Base-by-base conservation (phyloP, 1,140 invertebrate species). In the Triops cancriformis region DNA sequence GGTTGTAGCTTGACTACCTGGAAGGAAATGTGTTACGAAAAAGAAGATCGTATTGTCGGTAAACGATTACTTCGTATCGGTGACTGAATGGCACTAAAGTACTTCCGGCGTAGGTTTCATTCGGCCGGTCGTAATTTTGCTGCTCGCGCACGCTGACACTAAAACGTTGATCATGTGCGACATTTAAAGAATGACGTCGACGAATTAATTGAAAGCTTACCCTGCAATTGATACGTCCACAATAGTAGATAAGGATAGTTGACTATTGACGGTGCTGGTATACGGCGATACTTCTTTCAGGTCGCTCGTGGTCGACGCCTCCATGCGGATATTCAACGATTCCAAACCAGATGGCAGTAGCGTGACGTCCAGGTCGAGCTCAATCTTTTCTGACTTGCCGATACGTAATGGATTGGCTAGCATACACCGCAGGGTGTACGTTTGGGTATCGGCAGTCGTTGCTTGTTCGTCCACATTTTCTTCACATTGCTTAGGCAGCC, bases 401-500 rank as follows among this genome's bases (percentile, higher is more conserved):
- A 45, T 18, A 18, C 37, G 26, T 5, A 31, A 45, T 12, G 26
- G 74, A 41, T 41, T 76, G 45, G 14, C 26, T 41, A 45, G 28
- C 37, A 76, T 76, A 14, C 37, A 76, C 14, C 37, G 10, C 1
- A 45, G 26, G 18, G 26, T 43, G 14, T 45, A 26, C 10, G 31
- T 74, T 18, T 41, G 18, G 18, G 37, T 76, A 14, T 26, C 26
- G 37, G 42, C 9, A 28, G 23, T 42, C 10, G 74, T 42, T 42
- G 12, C n/a, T 14, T 75, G 26, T 0, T 37, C 42, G 31, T 75
- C 31, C 10, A 42, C n/a, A 2, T 10, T 37, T 42, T 75, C n/a
- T 75, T 75, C 31, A 0, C 31, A 75, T 75, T 75, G 64, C 26
- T 45, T 76, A 4, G 79, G 80, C 37, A 80, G 28, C 12, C 79